These are phyloP conservation scores for Diacarnus erythraeanus DNA, from an alignment of 37 sponge, comb jelly and placozoan genomes.

Conservation along the genomic window DNA sequence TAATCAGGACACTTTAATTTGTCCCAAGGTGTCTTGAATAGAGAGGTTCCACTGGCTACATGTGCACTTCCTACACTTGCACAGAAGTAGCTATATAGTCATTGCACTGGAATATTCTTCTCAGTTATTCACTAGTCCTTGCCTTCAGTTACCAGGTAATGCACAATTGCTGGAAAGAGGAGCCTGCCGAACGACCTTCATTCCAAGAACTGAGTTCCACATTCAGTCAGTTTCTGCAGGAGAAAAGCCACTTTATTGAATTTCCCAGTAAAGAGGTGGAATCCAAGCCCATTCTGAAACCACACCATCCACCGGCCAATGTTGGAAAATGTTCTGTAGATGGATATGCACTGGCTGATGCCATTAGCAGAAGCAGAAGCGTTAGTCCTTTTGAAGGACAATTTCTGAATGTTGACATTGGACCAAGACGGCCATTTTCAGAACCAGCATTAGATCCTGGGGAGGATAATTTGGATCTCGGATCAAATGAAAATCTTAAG, in stretches of 20 bases:
- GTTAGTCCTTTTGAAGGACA: no score
- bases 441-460: background rate
- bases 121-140: background rate
- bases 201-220: conserved; percentile 33
- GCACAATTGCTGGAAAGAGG: conserved; percentile 53
- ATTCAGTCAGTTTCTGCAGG: conserved; percentile 19
- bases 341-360: background rate
- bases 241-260: conserved; percentile 26
- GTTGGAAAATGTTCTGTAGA: no score
- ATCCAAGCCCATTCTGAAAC: no score
- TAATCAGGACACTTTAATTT: no score
- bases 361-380: background rate
- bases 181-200: conserved; percentile 33
- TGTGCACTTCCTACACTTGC: no score
- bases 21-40: no score
- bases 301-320: no score
- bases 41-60: no score
- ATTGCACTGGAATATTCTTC: background rate
- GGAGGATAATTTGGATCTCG: background rate
- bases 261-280: conserved; percentile 6
- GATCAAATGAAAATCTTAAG: background rate
- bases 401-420: background rate
- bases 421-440: background rate
- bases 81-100: no score
- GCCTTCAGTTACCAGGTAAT: conserved; percentile 54